phyloP scores from a whole-genome alignment of 2,888 invertebrate species.

The Chironomus tentans region DNA sequence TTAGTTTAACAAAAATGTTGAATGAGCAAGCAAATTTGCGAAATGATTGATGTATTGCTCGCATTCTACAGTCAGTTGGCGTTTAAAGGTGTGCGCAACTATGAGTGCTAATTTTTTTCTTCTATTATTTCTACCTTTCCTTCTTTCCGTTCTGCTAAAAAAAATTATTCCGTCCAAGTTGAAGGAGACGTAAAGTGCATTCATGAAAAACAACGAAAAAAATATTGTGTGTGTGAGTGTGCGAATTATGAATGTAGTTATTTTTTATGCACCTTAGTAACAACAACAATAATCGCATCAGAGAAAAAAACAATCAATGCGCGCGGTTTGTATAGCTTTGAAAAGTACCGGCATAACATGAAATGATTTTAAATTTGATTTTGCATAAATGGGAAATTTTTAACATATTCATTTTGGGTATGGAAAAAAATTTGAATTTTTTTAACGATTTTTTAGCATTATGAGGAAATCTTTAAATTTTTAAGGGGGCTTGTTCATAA shows the following conservation, averaged over 20 bases:
- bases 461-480: too few relatives aligned
- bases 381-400: not conserved
- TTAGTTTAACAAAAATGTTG: not conserved
- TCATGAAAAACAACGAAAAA: not conserved
- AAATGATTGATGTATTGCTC: conserved; percentile 25
- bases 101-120: not conserved
- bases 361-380: not conserved
- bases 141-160: too few relatives aligned
- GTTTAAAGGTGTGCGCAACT: too few relatives aligned
- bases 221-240: too few relatives aligned
- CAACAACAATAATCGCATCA: not conserved
- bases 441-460: too few relatives aligned
- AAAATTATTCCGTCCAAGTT: too few relatives aligned
- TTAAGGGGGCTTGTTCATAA: too few relatives aligned
- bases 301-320: conserved; percentile 3
- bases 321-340: not conserved
- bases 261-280: not conserved
- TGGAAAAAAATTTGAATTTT: too few relatives aligned
- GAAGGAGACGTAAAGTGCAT: too few relatives aligned
- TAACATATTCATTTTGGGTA: too few relatives aligned
- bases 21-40: conserved; percentile 22
- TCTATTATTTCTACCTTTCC: too few relatives aligned
- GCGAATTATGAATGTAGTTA: too few relatives aligned
- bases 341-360: not conserved
- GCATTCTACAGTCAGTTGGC: conserved; percentile 4